These are phyloP conservation scores for Gavialis gangeticus DNA, from an alignment of 2,113 vertebrate genomes.

Conservation along the genomic window DNA sequence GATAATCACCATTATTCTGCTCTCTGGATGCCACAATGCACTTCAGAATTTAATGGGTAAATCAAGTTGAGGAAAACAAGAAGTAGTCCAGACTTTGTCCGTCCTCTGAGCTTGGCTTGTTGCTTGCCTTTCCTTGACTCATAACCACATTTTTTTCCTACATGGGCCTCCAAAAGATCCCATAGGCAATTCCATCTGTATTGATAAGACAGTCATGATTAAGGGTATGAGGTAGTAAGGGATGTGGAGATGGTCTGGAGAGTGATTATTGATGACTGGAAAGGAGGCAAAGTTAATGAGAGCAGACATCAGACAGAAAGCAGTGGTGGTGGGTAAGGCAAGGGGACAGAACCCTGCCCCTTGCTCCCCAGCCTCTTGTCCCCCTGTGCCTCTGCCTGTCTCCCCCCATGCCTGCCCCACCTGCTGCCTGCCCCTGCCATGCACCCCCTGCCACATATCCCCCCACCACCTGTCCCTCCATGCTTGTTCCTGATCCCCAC, in stretches of 20 bases:
- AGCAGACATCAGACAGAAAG: neutral
- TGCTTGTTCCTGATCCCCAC: too few species aligned
- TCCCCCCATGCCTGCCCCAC: too few species aligned
- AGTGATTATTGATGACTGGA: neutral
- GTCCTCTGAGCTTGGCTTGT: neutral
- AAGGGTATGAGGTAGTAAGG: neutral
- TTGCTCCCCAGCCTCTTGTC: too few species aligned
- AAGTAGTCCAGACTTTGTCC: neutral
- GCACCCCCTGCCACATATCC: too few species aligned
- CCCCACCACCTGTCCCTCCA: too few species aligned
- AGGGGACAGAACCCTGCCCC: too few species aligned
- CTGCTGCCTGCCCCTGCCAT: too few species aligned
- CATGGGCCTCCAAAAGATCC: neutral
- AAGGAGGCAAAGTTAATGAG: neutral
- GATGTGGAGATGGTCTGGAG: neutral
- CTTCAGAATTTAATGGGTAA: neutral
- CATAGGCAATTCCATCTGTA: neutral
- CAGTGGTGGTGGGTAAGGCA: too few species aligned
- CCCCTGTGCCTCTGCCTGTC: too few species aligned
- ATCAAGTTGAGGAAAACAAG: neutral
- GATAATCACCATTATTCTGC: neutral
- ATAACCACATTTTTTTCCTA: too few species aligned
- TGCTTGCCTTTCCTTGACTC: neutral
- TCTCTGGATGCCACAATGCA: neutral
- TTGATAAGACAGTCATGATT: neutral